Conservation (phyloP, 2,113 vertebrate species). For the Laticauda colubrina region DNA sequence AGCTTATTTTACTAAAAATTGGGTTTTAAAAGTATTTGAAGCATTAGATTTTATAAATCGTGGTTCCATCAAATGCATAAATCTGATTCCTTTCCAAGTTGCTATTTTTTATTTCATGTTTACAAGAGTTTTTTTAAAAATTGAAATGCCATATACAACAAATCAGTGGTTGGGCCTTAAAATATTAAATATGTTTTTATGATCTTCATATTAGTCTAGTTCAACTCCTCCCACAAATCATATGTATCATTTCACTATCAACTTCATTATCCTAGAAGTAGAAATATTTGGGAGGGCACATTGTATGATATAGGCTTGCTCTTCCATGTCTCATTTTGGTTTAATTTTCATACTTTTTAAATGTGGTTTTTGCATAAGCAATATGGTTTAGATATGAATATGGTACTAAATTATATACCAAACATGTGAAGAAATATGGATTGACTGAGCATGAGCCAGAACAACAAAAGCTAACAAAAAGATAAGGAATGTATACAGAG, state of each 20-base stretch:
- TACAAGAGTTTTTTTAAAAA: background rate
- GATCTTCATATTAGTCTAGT: background rate
- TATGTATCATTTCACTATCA: background rate
- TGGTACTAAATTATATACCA: background rate
- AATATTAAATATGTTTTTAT: background rate
- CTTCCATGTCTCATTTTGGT: background rate
- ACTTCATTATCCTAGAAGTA: background rate
- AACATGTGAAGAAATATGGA: background rate
- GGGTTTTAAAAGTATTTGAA: background rate
- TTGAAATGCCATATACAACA: background rate
- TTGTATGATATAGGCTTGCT: background rate
- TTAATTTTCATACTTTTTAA: background rate
- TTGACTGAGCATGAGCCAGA: background rate
- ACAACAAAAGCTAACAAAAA: background rate
- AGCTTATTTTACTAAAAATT: background rate
- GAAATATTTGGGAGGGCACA: background rate
- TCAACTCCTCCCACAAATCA: background rate
- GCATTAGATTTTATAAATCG: background rate
- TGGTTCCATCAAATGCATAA: background rate
- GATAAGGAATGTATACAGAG: background rate
- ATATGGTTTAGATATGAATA: background rate
- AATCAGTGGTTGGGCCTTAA: background rate
- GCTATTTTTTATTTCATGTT: background rate
- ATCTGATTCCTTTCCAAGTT: background rate
- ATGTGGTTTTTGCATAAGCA: background rate